phyloP scores from a whole-genome alignment of 2,113 vertebrate species.

The Geothlypis trichas region DNA sequence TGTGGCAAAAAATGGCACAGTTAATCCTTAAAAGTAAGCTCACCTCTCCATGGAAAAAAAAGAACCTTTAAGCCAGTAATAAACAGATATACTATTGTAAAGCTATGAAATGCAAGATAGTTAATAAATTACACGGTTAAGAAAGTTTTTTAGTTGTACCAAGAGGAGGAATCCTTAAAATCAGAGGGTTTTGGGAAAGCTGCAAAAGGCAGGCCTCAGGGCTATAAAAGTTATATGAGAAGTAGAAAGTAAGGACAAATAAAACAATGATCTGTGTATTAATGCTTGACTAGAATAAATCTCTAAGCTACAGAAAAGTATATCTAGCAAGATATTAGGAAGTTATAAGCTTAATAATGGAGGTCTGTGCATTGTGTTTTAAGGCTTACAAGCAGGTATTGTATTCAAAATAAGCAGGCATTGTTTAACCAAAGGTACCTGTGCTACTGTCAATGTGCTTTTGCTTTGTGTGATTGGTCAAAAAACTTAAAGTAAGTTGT shows the following conservation, averaged over 20 bases:
- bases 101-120: background rate
- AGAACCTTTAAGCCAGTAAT: background rate
- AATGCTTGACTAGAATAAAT: background rate
- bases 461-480: background rate
- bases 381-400: background rate
- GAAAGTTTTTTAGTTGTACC: background rate
- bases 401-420: background rate
- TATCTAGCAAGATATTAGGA: background rate
- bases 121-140: rapidly evolving
- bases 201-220: background rate
- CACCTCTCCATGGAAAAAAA: background rate
- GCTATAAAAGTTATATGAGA: background rate
- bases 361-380: background rate
- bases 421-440: background rate
- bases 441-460: background rate
- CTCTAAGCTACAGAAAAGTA: background rate
- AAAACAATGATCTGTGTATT: background rate
- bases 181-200: background rate
- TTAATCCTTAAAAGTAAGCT: background rate
- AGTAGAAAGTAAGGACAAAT: background rate
- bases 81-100: background rate
- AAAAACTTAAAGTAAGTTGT: background rate
- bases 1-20: background rate
- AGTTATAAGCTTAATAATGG: background rate
- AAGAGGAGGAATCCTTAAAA: background rate